Evolutionary conservation across 2,888 invertebrate genomes (phyloP).

Genomic region (Busseola fusca): DNA sequence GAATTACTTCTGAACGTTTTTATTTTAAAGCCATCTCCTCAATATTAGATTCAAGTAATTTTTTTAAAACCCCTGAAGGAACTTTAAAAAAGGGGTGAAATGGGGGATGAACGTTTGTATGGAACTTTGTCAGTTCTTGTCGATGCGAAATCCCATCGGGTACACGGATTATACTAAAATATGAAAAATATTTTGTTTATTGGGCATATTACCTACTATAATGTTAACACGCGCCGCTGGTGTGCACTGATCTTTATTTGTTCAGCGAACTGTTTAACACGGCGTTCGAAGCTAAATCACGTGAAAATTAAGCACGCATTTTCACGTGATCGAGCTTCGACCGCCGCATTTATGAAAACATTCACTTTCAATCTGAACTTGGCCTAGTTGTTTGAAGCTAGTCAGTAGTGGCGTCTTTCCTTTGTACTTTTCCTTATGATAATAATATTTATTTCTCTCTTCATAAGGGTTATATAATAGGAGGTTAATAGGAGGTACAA

Average conservation of each 20-base stretch:
- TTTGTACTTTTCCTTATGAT: background rate
- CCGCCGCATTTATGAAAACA: conserved; percentile 47
- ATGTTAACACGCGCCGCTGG: conserved; percentile 48
- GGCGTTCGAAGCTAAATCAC: conserved; percentile 66
- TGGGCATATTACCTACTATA: background rate
- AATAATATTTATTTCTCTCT: no score
- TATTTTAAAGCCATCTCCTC: no score
- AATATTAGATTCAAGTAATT: background rate
- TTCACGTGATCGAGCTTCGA: conserved; percentile 4
- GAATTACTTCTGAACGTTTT: background rate
- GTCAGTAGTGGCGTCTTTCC: background rate
- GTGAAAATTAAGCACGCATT: conserved; percentile 46
- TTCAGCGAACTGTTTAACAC: conserved; percentile 60
- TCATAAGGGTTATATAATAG: no score
- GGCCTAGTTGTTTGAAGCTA: conserved; percentile 2
- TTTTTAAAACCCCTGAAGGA: background rate
- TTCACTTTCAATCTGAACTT: conserved; percentile 44
- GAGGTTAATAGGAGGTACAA: no score
- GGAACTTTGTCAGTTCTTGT: background rate
- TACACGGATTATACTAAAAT: background rate
- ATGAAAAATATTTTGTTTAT: background rate
- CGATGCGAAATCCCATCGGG: no score
- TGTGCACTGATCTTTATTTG: conserved; percentile 67
- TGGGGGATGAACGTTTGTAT: background rate
- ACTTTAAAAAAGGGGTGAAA: background rate